phyloP scores from a whole-genome alignment of 2,113 vertebrate genomes.

The Sinosuthora webbiana region DNA sequence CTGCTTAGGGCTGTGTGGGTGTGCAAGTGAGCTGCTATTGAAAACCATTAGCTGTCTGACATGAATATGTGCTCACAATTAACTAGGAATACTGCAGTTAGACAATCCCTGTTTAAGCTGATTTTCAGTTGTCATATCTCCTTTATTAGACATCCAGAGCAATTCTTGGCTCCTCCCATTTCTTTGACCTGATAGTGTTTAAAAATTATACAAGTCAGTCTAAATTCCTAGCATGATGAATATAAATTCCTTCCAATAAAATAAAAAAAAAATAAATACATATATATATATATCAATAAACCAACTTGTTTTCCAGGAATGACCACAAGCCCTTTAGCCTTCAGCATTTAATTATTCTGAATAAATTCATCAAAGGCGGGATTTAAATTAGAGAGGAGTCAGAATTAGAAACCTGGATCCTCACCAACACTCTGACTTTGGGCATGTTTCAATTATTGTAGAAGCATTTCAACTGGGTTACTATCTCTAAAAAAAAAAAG shows the following conservation, averaged over 20 bases:
- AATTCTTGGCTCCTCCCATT: neutral
- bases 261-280: neutral
- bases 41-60: neutral
- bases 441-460: neutral
- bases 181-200: neutral
- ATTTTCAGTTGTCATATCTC: neutral
- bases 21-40: neutral
- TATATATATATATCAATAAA: too few species aligned
- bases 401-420: neutral
- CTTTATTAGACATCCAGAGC: neutral
- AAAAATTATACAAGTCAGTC: neutral
- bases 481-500: neutral
- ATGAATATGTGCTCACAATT: neutral
- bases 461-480: neutral
- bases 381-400: conserved; percentile 5
- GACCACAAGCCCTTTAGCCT: neutral
- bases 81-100: neutral
- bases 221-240: neutral
- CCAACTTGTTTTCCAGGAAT: neutral
- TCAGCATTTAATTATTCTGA: neutral
- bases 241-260: neutral
- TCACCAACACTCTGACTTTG: neutral
- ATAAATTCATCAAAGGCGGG: neutral
- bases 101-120: neutral
- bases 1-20: neutral